A percentile compares a stretch with the other conserved stretches of the same genome.
Evolutionary conservation across 2,113 vertebrate genomes (phyloP).

Genomic region (Delphinapterus leucas): DNA sequence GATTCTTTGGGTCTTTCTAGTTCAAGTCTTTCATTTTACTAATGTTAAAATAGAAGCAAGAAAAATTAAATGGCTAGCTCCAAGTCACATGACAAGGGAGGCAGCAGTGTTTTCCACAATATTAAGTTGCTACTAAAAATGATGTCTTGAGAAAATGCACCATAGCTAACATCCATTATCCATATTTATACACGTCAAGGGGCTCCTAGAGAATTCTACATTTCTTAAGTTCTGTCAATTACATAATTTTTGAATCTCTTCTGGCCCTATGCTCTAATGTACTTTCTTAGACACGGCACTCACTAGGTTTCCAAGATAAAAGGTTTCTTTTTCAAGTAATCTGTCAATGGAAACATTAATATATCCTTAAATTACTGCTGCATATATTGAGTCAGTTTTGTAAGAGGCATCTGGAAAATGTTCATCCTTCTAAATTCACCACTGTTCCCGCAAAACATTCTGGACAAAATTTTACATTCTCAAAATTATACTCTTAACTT

Average conservation of each 20-base stretch:
- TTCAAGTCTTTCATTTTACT: constrained; percentile 17
- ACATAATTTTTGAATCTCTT: neutral
- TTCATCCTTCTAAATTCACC: neutral
- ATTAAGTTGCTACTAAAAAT: neutral
- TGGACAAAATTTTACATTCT: neutral
- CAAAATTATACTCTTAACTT: neutral
- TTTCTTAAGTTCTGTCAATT: neutral
- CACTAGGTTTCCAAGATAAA: neutral
- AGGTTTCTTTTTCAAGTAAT: neutral
- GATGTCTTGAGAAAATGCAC: neutral
- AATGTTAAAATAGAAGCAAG: constrained; percentile 6
- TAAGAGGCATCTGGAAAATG: neutral
- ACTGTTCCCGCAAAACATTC: neutral
- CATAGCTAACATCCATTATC: neutral
- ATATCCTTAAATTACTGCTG: neutral
- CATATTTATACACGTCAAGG: neutral
- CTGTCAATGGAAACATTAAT: neutral
- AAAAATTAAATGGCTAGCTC: neutral
- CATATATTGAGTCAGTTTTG: neutral
- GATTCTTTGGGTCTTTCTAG: neutral
- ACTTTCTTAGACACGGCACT: neutral
- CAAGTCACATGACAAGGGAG: neutral
- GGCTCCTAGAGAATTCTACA: neutral
- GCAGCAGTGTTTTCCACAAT: neutral
- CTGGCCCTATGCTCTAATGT: neutral